These are phyloP conservation scores for Diadromus collaris DNA, from an alignment of 2,888 invertebrate species.

Conservation along the genomic window DNA sequence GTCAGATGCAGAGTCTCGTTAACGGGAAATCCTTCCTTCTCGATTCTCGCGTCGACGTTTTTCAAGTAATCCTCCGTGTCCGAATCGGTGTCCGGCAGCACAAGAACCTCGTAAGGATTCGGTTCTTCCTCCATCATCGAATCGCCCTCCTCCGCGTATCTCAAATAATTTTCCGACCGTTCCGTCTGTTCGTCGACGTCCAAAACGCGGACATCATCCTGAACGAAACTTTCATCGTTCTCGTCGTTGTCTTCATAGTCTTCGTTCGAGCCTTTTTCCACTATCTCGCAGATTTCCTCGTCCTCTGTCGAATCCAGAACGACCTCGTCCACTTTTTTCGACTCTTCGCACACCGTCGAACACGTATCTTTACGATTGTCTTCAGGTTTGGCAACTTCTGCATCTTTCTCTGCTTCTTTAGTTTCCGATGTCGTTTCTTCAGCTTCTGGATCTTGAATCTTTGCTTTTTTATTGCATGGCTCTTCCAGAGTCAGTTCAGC, in stretches of 20 bases:
- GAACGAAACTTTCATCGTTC: constrained; percentile 66
- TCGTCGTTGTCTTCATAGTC: constrained; percentile 59
- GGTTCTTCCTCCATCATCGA: constrained; percentile 66
- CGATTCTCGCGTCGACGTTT: constrained; percentile 83
- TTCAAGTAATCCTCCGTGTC: constrained; percentile 85
- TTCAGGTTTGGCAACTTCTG: constrained; percentile 49
- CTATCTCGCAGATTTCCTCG: constrained; percentile 71
- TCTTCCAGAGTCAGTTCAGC: not conserved
- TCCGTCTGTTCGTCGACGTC: constrained; percentile 30
- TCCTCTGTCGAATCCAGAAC: constrained; percentile 72
- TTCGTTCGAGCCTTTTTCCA: constrained; percentile 63
- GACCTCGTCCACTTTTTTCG: constrained; percentile 67
- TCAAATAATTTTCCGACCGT: constrained; percentile 43
- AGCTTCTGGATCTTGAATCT: not conserved
- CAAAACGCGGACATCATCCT: constrained; percentile 67
- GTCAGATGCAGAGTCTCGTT: constrained; percentile 86
- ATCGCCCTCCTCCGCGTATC: constrained; percentile 34
- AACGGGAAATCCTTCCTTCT: constrained; percentile 83
- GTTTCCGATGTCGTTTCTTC: not conserved
- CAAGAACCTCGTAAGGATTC: constrained; percentile 80
- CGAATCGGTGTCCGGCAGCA: constrained; percentile 85
- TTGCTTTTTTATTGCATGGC: constrained; percentile 11
- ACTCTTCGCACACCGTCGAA: constrained; percentile 10
- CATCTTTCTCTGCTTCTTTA: constrained; percentile 44
- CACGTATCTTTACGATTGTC: constrained; percentile 32